These are phyloP conservation scores for Bradypodion ventrale DNA, from an alignment of 2,797 vertebrate genomes.

Conservation along the genomic window DNA sequence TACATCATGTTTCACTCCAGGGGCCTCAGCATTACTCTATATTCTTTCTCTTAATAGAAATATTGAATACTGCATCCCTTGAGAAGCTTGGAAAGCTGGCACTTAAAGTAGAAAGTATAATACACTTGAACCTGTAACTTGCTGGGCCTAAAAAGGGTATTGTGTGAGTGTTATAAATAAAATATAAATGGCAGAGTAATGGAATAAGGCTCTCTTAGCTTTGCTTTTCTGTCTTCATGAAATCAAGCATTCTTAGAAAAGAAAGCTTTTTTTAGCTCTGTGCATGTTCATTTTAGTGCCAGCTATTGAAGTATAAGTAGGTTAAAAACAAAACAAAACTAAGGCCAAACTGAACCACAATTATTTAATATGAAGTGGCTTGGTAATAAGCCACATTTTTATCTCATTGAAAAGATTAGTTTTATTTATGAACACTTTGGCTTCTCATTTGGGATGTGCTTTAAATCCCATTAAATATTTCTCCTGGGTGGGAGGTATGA, in stretches of 20 bases:
- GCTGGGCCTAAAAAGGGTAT: conserved; percentile 50
- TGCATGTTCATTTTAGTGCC: background rate
- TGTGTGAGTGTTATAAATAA: conserved; percentile 61
- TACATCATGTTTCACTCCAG: conserved; percentile 38
- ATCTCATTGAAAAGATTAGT: background rate
- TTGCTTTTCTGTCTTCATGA: conserved; percentile 49
- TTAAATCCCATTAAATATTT: background rate
- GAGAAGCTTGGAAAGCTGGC: conserved; percentile 55
- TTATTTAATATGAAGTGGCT: conserved; percentile 1
- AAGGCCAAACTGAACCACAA: background rate
- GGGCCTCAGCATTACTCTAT: conserved; percentile 36
- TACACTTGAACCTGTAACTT: conserved; percentile 55
- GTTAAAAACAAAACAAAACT: background rate
- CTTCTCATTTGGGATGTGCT: background rate
- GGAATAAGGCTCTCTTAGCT: conserved; percentile 41
- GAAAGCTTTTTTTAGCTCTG: conserved; percentile 6
- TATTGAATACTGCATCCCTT: conserved; percentile 52
- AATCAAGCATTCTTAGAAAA: conserved; percentile 32
- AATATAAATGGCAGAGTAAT: conserved; percentile 64
- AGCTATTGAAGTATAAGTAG: conserved; percentile 5
- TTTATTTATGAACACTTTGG: conserved; percentile 11
- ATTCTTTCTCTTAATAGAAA: conserved; percentile 59
- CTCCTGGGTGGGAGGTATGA: background rate
- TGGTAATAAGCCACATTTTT: background rate
- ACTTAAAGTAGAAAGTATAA: conserved; percentile 62